phyloP scores from a whole-genome alignment of 2,888 invertebrate species.

The Antheraea assamensis region DNA sequence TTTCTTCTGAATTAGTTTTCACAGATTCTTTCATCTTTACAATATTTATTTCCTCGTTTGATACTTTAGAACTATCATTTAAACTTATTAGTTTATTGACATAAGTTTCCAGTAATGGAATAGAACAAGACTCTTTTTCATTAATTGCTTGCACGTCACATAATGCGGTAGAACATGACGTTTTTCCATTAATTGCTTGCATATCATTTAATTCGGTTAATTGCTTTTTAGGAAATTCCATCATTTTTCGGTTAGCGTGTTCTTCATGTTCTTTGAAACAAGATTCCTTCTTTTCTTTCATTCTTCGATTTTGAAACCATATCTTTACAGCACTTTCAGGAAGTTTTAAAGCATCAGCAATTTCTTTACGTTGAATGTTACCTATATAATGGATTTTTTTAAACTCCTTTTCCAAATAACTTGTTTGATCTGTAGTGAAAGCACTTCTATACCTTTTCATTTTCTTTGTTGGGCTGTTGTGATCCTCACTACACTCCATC shows the following conservation, averaged over 20 bases:
- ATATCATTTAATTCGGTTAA: conserved; percentile 41
- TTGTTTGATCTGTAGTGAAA: conserved; percentile 88
- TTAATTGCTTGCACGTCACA: conserved; percentile 41
- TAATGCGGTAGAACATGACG: conserved; percentile 46
- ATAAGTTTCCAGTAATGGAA: conserved; percentile 35
- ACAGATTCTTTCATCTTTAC: not conserved
- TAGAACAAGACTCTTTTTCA: conserved; percentile 37
- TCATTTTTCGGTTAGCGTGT: conserved; percentile 31
- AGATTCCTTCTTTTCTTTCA: conserved; percentile 86
- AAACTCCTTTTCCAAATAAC: conserved; percentile 88
- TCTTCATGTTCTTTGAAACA: conserved; percentile 41
- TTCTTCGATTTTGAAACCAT: conserved; percentile 92
- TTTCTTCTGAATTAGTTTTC: not conserved
- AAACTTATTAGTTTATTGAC: conserved; percentile 3
- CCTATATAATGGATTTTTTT: conserved; percentile 85
- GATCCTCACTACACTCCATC: conserved; percentile 26
- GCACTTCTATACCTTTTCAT: conserved; percentile 78
- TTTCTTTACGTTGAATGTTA: conserved; percentile 84
- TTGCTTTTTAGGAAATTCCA: conserved; percentile 41
- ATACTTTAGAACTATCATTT: not conserved
- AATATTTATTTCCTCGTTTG: not conserved
- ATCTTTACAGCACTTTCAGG: conserved; percentile 90
- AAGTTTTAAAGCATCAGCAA: conserved; percentile 84
- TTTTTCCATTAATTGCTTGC: conserved; percentile 45
- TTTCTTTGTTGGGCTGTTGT: conserved; percentile 34